phyloP scores from a whole-genome alignment of 2,888 invertebrate genomes.

The Sepioteuthis lessoniana region DNA sequence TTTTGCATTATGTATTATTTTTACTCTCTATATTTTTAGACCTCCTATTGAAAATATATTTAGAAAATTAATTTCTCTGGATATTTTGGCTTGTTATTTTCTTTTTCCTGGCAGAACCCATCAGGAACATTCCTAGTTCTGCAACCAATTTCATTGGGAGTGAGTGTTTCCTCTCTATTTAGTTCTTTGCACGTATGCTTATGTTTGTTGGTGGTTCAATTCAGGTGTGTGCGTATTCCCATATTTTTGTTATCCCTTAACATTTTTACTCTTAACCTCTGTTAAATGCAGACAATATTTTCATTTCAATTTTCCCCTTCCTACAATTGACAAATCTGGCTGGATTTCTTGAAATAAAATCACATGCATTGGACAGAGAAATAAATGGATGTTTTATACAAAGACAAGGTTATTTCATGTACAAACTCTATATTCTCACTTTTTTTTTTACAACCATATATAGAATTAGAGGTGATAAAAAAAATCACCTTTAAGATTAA shows the following conservation, averaged over 20 bases:
- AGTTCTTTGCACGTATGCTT: background rate
- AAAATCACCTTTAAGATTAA: too few relatives aligned
- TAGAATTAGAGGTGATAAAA: too few relatives aligned
- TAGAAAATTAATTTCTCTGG: background rate
- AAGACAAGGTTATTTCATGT: too few relatives aligned
- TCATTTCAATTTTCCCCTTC: background rate
- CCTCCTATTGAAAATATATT: background rate
- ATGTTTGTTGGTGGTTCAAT: background rate
- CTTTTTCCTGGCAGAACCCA: background rate
- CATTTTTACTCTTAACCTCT: background rate
- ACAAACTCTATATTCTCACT: too few relatives aligned
- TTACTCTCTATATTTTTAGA: too few relatives aligned
- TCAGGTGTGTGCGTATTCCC: background rate
- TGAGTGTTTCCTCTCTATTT: background rate
- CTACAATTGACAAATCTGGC: too few relatives aligned
- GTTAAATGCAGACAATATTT: background rate
- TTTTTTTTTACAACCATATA: too few relatives aligned
- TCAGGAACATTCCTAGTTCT: background rate
- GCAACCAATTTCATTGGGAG: background rate
- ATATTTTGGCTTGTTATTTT: background rate
- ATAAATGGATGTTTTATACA: too few relatives aligned
- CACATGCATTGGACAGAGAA: too few relatives aligned
- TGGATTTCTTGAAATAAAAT: too few relatives aligned
- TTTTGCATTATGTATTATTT: too few relatives aligned
- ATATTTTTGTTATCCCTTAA: background rate